These are phyloP conservation scores for Peromyscus eremicus DNA, from an alignment of 2,797 vertebrate species.

Conservation along the genomic window DNA sequence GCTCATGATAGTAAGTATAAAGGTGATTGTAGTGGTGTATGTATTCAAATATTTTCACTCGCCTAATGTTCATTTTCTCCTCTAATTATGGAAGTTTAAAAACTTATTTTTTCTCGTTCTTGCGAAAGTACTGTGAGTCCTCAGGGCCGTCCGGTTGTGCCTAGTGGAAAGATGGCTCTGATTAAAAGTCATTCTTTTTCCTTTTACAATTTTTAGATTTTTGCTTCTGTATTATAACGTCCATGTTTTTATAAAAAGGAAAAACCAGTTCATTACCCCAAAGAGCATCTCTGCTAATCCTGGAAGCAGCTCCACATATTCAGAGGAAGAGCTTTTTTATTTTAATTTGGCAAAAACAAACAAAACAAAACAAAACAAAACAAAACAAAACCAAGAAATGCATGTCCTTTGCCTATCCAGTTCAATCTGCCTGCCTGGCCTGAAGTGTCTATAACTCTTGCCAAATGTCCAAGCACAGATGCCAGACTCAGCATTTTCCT, in stretches of 20 bases:
- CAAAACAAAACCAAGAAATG: neutral
- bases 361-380: neutral
- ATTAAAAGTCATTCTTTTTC: constrained; percentile 44
- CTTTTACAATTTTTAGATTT: constrained; percentile 20
- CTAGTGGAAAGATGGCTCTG: neutral
- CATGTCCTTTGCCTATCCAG: neutral
- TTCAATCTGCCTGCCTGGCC: neutral
- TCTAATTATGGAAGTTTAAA: constrained; percentile 20
- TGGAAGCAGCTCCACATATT: neutral
- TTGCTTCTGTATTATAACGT: constrained; percentile 27
- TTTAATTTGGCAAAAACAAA: neutral
- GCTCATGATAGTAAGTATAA: neutral
- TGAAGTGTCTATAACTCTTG: fast-evolving
- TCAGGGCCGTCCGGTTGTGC: no score
- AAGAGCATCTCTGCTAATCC: constrained; percentile 6
- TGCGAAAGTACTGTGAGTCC: neutral
- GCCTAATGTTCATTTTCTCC: neutral
- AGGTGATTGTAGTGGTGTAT: neutral
- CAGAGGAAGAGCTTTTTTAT: neutral
- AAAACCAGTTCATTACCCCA: neutral
- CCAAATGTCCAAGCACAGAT: neutral
- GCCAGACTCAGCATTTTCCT: neutral
- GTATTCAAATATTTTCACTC: constrained; percentile 23
- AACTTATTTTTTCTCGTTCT: neutral
- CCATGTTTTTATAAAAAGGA: neutral